Percentiles rank a stretch among this genome's conserved stretches.
phyloP scores from a whole-genome alignment of 2,888 invertebrate species.

The Anarsia innoxiella region DNA sequence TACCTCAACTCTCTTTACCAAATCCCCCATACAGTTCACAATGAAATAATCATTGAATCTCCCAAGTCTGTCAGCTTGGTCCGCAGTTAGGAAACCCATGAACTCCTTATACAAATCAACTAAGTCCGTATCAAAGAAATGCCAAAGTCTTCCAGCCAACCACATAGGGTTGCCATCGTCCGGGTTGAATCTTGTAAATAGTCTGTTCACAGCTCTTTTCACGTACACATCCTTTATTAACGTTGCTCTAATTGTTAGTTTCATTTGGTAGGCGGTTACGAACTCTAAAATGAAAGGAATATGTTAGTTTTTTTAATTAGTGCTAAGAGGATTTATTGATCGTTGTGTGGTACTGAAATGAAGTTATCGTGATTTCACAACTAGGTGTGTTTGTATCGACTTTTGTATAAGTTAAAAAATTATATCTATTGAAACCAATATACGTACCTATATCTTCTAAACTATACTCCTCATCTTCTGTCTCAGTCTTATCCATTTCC shows the following conservation, averaged over 20 bases:
- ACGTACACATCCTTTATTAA: conserved; percentile 21
- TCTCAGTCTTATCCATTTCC: neutral
- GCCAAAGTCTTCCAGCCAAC: conserved; percentile 29
- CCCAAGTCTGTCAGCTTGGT: conserved; percentile 45
- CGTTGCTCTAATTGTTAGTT: conserved; percentile 29
- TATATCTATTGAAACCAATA: too few relatives aligned
- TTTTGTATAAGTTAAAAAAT: too few relatives aligned
- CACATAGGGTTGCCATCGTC: conserved; percentile 28
- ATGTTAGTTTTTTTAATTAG: too few relatives aligned
- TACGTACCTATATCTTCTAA: conserved; percentile 41
- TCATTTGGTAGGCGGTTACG: conserved; percentile 42
- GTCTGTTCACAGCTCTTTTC: conserved; percentile 28
- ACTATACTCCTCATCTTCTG: conserved; percentile 16
- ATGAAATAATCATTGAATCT: conserved; percentile 50
- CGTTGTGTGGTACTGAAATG: too few relatives aligned
- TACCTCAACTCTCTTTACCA: conserved; percentile 49
- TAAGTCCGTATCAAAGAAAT: conserved; percentile 29
- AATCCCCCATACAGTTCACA: conserved; percentile 32
- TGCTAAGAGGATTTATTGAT: too few relatives aligned
- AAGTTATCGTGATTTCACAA: too few relatives aligned
- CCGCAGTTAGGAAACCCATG: conserved; percentile 46
- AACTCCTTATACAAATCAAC: conserved; percentile 52
- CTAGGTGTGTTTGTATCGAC: too few relatives aligned
- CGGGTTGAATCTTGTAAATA: conserved; percentile 35
- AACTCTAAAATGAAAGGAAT: too few relatives aligned